Conservation (phyloP, 2,113 vertebrate species). For the Ia io region DNA sequence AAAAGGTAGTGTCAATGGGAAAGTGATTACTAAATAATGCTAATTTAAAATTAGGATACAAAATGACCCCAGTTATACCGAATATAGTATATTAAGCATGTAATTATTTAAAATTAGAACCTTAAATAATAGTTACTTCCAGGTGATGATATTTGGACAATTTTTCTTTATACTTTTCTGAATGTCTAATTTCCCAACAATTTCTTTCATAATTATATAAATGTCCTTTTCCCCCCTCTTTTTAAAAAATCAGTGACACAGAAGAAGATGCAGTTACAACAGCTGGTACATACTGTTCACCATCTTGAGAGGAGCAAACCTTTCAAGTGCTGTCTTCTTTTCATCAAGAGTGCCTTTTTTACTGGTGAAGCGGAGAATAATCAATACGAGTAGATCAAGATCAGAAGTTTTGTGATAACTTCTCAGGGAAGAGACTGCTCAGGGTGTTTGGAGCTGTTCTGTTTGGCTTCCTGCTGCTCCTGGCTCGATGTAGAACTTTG, state of each 20-base stretch:
- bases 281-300: not conserved
- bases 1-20: not conserved
- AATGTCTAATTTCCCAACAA: not conserved
- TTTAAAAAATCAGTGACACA: not conserved
- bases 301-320: not conserved
- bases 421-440: conserved; percentile 27
- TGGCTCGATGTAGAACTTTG: not conserved
- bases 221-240: not conserved
- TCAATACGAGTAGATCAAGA: not conserved
- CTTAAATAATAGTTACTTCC: not conserved
- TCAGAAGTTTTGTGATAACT: conserved; percentile 12
- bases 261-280: not conserved
- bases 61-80: not conserved
- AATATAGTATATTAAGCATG: not conserved
- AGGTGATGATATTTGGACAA: conserved; percentile 10
- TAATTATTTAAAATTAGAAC: conserved; percentile 27
- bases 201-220: conserved; percentile 18
- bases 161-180: conserved; percentile 16
- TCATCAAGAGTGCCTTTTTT: not conserved
- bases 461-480: not conserved
- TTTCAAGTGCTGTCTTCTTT: conserved; percentile 32
- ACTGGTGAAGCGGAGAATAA: not conserved
- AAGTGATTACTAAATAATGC: not conserved
- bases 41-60: conserved; percentile 27
- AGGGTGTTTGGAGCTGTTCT: not conserved